Percentiles rank a stretch among this genome's conserved stretches.
These are phyloP conservation scores for Drosophila rubida DNA, from an alignment of 2,888 invertebrate species.

Conservation along the genomic window DNA sequence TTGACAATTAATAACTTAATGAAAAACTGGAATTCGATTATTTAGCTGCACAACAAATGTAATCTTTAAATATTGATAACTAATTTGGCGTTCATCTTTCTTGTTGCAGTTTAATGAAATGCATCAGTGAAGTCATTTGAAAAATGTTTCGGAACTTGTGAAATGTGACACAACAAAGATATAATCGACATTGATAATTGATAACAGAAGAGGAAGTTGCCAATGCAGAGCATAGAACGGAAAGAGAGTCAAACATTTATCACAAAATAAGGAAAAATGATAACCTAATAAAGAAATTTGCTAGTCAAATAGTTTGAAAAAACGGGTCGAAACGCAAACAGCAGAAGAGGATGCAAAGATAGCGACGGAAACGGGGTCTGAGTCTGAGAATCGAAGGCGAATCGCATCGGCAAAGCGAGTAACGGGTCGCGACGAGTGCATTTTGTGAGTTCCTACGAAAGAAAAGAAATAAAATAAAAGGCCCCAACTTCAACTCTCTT, in stretches of 20 bases:
- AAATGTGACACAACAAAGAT: conserved; percentile 33
- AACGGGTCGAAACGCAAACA: conserved; percentile 20
- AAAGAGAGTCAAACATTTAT: conserved; percentile 13
- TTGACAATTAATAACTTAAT: too few relatives aligned
- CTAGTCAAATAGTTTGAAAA: conserved; percentile 61
- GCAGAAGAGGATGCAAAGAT: background rate
- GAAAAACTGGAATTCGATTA: too few relatives aligned
- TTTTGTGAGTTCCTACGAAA: conserved; percentile 37
- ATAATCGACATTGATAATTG: conserved; percentile 2
- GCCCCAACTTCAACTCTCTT: background rate
- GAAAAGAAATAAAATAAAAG: conserved; percentile 1
- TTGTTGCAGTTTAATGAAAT: conserved; percentile 52
- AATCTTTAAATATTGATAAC: too few relatives aligned
- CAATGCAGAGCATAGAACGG: conserved; percentile 15
- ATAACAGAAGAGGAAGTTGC: conserved; percentile 5
- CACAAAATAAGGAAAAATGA: conserved; percentile 52
- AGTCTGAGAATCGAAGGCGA: conserved; percentile 15
- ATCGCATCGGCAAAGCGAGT: conserved; percentile 10
- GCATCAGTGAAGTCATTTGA: conserved; percentile 44
- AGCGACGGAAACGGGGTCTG: conserved; percentile 16
- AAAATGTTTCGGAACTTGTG: conserved; percentile 27
- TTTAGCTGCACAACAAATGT: too few relatives aligned
- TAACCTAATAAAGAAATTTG: conserved; percentile 69
- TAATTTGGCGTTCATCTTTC: conserved; percentile 7
- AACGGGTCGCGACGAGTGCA: conserved; percentile 31